These are phyloP conservation scores for Operophtera brumata DNA, from an alignment of 2,888 invertebrate genomes.

Conservation along the genomic window DNA sequence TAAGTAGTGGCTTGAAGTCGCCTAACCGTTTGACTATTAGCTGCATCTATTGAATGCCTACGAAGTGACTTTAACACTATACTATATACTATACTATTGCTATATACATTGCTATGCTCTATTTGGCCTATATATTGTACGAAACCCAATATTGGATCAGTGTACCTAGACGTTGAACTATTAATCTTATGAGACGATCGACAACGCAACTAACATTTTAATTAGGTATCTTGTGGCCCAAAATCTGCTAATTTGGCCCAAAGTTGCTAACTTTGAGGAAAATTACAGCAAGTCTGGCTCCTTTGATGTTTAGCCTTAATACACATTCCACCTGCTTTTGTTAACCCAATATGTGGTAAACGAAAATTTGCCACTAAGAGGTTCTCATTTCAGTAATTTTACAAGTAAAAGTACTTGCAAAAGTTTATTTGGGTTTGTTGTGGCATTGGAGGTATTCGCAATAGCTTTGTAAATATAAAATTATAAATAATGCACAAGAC, in stretches of 20 bases:
- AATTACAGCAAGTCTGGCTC: background rate
- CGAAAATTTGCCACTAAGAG: constrained; percentile 1
- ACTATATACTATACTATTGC: too few species aligned
- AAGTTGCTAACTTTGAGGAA: background rate
- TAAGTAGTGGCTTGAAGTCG: background rate
- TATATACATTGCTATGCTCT: too few species aligned
- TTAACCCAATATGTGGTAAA: background rate
- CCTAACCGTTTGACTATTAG: background rate
- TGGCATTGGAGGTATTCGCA: background rate
- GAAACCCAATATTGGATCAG: background rate
- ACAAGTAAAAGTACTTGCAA: background rate
- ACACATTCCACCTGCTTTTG: background rate
- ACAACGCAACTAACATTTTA: background rate
- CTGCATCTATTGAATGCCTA: background rate
- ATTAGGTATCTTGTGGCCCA: background rate
- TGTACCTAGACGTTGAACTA: background rate
- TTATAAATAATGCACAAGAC: too few species aligned
- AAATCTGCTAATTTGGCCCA: background rate
- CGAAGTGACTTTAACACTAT: background rate
- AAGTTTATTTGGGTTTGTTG: background rate
- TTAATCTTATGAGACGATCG: background rate
- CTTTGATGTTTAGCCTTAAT: background rate
- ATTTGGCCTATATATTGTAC: background rate
- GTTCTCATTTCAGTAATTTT: background rate
- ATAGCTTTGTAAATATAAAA: too few species aligned